Evolutionary conservation across 2,888 invertebrate species (phyloP).

Genomic region (Hofmannophila pseudospretella): DNA sequence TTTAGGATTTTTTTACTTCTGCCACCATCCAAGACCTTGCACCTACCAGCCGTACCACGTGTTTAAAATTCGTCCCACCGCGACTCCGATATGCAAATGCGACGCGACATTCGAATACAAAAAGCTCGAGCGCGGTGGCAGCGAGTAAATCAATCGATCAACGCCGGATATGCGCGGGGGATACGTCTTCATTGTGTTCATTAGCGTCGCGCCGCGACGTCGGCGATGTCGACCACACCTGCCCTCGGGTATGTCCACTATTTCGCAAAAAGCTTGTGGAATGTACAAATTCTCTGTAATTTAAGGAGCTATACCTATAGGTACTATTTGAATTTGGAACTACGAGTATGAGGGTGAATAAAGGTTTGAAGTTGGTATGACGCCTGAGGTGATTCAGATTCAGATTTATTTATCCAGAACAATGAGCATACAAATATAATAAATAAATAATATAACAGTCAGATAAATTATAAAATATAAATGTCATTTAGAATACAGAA

Average conservation of each 20-base stretch:
- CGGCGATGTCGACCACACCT: constrained; percentile 56
- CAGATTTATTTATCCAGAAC: too few relatives aligned
- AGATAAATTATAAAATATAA: too few relatives aligned
- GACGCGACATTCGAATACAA: constrained; percentile 74
- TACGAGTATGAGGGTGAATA: too few relatives aligned
- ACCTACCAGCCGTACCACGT: constrained; percentile 9
- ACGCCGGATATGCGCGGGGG: constrained; percentile 73
- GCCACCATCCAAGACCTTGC: too few relatives aligned
- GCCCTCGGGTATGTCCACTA: constrained; percentile 55
- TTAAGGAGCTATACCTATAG: too few relatives aligned
- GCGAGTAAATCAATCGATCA: constrained; percentile 78
- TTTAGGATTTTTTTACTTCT: too few relatives aligned
- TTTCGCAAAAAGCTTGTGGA: constrained; percentile 53
- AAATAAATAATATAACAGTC: too few relatives aligned
- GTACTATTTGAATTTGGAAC: too few relatives aligned
- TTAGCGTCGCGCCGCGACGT: constrained; percentile 73
- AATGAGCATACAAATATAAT: too few relatives aligned
- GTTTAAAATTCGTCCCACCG: constrained; percentile 68
- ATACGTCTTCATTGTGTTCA: constrained; percentile 78
- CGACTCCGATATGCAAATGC: constrained; percentile 70
- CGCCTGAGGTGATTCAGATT: too few relatives aligned
- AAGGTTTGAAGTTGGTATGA: too few relatives aligned
- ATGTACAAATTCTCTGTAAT: constrained; percentile 34
- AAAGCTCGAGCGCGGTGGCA: constrained; percentile 75
- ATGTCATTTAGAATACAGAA: too few relatives aligned